Base-by-base conservation (phyloP, 2,797 vertebrate genomes). In the Hippocampus kuda region DNA sequence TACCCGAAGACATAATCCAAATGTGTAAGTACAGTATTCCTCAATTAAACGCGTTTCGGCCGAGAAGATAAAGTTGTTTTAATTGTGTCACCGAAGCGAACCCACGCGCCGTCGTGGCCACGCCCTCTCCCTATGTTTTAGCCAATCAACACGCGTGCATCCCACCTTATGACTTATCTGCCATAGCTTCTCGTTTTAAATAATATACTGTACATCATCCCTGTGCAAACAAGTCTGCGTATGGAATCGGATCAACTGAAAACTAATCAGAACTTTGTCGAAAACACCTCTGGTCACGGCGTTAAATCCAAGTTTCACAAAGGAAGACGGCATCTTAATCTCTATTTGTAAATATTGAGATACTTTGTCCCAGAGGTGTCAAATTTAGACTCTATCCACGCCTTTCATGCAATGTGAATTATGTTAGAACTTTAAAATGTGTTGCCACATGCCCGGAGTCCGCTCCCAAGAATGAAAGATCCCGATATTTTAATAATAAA, bases 11-110 rank as follows among this genome's bases (percentile, higher is more conserved):
- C 24, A 77, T 67, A 70, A 80, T 83, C 78, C 75, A 63, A 77
- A 66, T 20, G 78, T 76, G 76, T 75, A 77, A 77, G 70, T 34
- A 34, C 34, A 34, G 34, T 76, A 79, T 84, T 85, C 85, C 84
- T 86, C 85, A 89, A 89, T 90, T 86, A 94, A 95, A 91, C 87
- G 92, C 91, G 91, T 51, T 90, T 85, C 91, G 88, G 90, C 89
- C 89, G 88, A 90, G 92, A 89, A 92, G 92, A 93, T 94, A 95
- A 97, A 97, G 94, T 98, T 98, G 93, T 94, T 94, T 94, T 94
- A 96, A 96, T 97, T 95, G 95, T 97, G 93, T 94, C 94, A 95
- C 92, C 92, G 92, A 90, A 92, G 92, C 92, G 93, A 93, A 93
- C 94, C 94, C 94, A 95, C 95, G 94, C 92, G 94, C 92, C 89